Conservation (phyloP, 2,113 vertebrate genomes). For the Sturnus vulgaris region DNA sequence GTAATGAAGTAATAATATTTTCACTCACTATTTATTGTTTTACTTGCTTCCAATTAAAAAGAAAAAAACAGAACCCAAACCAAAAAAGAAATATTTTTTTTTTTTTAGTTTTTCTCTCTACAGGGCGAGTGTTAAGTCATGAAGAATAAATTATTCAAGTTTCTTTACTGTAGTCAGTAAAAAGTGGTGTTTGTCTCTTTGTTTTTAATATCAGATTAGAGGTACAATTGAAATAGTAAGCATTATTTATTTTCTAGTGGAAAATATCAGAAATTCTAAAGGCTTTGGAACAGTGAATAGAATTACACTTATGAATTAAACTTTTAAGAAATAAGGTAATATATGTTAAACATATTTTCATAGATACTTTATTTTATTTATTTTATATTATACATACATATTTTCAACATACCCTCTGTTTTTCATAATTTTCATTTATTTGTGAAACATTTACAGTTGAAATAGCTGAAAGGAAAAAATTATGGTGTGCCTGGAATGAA, state of each 20-base stretch:
- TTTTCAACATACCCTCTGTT: background rate
- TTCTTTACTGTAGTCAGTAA: background rate
- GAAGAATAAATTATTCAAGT: background rate
- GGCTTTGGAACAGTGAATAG: background rate
- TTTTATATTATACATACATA: no score
- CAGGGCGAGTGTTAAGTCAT: fast-evolving
- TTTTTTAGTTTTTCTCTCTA: background rate
- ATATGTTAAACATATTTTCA: background rate
- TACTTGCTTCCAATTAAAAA: background rate
- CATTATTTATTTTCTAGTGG: background rate
- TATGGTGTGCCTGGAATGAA: background rate
- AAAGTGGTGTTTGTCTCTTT: background rate
- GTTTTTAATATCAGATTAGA: background rate
- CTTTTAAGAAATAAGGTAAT: background rate
- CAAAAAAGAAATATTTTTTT: background rate
- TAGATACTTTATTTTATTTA: background rate
- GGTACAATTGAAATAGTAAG: background rate
- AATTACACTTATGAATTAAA: background rate
- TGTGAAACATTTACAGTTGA: background rate
- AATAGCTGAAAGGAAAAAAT: background rate
- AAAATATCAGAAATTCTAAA: background rate
- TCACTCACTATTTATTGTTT: background rate
- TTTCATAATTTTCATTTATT: background rate
- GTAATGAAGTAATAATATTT: background rate
- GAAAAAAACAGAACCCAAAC: background rate